Conservation (phyloP, 2,888 invertebrate species). For the Cosmia pyralina region DNA sequence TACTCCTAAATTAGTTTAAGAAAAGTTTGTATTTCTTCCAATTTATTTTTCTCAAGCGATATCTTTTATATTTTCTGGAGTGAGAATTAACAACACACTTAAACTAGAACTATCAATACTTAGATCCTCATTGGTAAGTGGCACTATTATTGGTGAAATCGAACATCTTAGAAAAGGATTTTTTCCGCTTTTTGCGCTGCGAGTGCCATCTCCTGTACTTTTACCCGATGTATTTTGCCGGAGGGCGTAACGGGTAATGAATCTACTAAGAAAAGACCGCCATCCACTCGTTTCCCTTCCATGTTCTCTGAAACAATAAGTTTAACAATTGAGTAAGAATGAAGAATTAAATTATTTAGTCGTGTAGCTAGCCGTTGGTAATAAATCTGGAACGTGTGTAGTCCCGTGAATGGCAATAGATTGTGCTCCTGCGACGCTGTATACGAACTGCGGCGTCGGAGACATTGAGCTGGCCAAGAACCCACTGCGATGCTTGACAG, state of each 20-base stretch:
- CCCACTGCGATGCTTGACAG: constrained; percentile 34
- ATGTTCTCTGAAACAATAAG: constrained; percentile 66
- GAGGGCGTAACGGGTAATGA: constrained; percentile 71
- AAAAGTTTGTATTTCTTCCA: constrained; percentile 10
- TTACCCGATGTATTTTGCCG: constrained; percentile 73
- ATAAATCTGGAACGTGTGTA: constrained; percentile 51
- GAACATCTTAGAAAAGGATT: constrained; percentile 58
- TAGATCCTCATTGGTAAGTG: constrained; percentile 37
- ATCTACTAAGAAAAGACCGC: constrained; percentile 73
- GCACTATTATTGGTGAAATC: constrained; percentile 29
- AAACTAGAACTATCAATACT: constrained; percentile 30
- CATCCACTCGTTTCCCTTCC: constrained; percentile 68
- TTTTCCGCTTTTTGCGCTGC: constrained; percentile 62
- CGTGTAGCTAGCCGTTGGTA: constrained; percentile 20
- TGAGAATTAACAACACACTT: constrained; percentile 27
- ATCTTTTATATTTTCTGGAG: background rate
- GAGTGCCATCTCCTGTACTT: constrained; percentile 69
- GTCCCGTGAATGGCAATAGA: constrained; percentile 36
- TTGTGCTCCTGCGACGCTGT: constrained; percentile 36
- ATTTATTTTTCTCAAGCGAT: background rate
- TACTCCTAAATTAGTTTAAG: background rate
- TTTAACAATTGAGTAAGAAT: constrained; percentile 47
- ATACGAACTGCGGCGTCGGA: constrained; percentile 16
- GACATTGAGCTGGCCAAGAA: constrained; percentile 22
- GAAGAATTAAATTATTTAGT: constrained; percentile 43